Evolutionary conservation across 1,140 invertebrate species (phyloP), one percentile per base, ranked within the genome.

Genomic region (Pseudomyrmex flavicornis): DNA sequence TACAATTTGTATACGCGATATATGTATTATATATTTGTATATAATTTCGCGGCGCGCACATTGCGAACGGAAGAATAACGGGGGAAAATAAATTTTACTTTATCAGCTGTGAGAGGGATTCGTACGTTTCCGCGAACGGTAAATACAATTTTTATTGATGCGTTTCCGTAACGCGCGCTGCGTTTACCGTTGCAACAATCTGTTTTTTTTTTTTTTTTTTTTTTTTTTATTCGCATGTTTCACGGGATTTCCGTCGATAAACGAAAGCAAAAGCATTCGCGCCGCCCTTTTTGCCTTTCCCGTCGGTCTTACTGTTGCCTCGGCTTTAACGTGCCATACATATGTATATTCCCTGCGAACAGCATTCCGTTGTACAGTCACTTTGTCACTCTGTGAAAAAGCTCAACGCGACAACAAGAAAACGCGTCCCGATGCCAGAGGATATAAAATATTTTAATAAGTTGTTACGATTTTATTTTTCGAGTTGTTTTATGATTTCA

Each of bases 241-340:
- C 9, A 17, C 8, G 2, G 5, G 8, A 65, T 76, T 56, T 76
- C 9, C 2, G 44, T 44, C 2, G 61, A 35, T 54, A 56, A 77
- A 68, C 68, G 66, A 74, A 62, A 66, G 12, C 50, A 46, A 52
- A 48, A 52, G 20, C 56, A 26, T 68, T 77, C 10, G 20, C 17
- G 20, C 17, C 56, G 17, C 0, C 3, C 10, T 35, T 35, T 26
- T 12, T 35, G 35, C 35, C 5, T 17, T 1, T 35, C n/a, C 58
- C 17, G 1, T n/a, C 56, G 4, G 7, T 68, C 17, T 56, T 7
- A 22, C 9, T 46, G 15, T 56, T 66, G 22, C 50, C 66, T 69
- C 22, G 48, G 48, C 48, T 26, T 52, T 8, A 20, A 52, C 46
- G n/a, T n/a, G 12, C 13, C 22, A 62, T 62, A 68, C 9, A 8